Percentiles rank a stretch among this genome's conserved stretches.
Conservation (phyloP, 2,113 vertebrate genomes). For the Malurus elegans region DNA sequence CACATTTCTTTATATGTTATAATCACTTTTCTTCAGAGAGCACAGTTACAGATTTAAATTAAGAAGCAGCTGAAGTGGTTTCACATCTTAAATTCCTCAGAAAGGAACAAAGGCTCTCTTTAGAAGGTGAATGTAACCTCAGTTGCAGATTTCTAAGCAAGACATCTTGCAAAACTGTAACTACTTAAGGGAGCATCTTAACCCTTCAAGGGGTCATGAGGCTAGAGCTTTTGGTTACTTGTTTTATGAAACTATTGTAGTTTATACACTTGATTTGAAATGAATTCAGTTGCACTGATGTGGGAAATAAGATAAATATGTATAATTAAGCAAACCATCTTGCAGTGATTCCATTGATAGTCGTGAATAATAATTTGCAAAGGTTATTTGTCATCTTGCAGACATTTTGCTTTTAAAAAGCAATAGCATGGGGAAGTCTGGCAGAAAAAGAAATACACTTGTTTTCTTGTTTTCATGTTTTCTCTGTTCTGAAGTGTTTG, state of each 20-base stretch:
- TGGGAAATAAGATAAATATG: neutral
- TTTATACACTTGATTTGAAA: neutral
- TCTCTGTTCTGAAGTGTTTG: neutral
- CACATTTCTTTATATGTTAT: neutral
- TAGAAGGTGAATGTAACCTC: neutral
- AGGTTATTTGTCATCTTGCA: neutral
- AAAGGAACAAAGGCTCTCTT: neutral
- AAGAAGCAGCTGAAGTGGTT: neutral
- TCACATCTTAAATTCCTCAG: neutral
- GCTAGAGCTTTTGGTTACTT: neutral
- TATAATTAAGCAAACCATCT: constrained; percentile 10
- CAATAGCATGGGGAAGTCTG: neutral
- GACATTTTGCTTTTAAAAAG: neutral
- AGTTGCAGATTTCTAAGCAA: neutral
- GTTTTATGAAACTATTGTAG: neutral
- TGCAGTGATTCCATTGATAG: neutral
- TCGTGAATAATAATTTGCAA: neutral
- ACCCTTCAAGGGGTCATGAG: neutral
- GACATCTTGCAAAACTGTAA: neutral
- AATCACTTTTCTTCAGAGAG: neutral
- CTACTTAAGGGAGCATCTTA: neutral
- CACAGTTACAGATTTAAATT: constrained; percentile 4
- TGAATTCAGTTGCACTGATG: neutral
- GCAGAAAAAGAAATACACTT: neutral
- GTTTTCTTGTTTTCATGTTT: neutral